These are phyloP conservation scores for Sepioteuthis lessoniana DNA, from an alignment of 2,888 invertebrate species.

Conservation along the genomic window DNA sequence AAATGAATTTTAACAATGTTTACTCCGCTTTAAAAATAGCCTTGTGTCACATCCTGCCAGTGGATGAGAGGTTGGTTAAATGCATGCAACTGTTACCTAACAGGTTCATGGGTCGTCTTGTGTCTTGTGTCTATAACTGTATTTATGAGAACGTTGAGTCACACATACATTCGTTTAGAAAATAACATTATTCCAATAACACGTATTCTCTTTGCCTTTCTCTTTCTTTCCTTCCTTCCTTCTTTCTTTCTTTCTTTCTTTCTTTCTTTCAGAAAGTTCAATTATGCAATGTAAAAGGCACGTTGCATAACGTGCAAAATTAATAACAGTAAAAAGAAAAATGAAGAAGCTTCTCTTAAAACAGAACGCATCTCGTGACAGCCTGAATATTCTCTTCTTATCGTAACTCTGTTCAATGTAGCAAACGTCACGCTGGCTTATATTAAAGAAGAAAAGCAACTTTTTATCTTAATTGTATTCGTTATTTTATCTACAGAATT, in stretches of 20 bases:
- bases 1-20: no score
- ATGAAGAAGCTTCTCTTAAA: neutral
- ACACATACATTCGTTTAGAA: no score
- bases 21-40: no score
- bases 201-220: no score
- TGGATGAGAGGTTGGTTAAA: no score
- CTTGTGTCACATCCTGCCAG: no score
- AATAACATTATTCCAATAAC: no score
- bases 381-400: neutral
- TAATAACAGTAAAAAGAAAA: neutral
- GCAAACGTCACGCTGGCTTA: neutral
- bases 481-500: neutral
- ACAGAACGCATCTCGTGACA: neutral
- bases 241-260: neutral
- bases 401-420: neutral
- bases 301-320: neutral
- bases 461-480: neutral
- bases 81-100: no score
- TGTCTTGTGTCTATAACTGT: no score
- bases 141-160: no score
- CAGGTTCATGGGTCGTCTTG: no score
- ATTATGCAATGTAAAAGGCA: neutral
- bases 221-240: neutral
- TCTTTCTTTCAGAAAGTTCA: neutral
- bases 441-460: neutral